A percentile compares a stretch with the other conserved stretches of the same genome.
phyloP scores from a whole-genome alignment of 2,797 vertebrate genomes.

The Mallotus villosus region DNA sequence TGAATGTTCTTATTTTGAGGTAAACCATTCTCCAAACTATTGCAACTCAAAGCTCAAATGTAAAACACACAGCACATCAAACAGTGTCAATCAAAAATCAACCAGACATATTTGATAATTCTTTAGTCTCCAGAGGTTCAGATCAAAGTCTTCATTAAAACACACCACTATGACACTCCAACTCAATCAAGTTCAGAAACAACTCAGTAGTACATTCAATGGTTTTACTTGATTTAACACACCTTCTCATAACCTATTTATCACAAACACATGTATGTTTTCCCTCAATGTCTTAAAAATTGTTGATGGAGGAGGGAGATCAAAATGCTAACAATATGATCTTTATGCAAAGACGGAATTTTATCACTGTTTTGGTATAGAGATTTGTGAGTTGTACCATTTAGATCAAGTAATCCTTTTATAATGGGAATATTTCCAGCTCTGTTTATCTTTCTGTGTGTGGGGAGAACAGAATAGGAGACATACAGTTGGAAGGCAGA shows the following conservation, averaged over 20 bases:
- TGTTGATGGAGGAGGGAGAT: constrained; percentile 22
- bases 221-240: constrained; percentile 58
- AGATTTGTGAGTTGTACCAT: background rate
- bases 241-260: background rate
- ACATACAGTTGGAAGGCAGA: constrained; percentile 20
- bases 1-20: background rate
- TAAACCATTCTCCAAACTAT: background rate
- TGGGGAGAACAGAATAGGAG: constrained; percentile 22
- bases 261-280: constrained; percentile 31
- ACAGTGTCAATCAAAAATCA: background rate
- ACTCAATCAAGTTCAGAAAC: constrained; percentile 50
- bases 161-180: constrained; percentile 57
- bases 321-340: constrained; percentile 21
- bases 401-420: background rate
- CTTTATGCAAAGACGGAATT: constrained; percentile 27
- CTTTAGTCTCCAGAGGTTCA: constrained; percentile 47
- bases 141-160: constrained; percentile 53
- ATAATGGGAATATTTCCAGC: background rate
- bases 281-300: too few relatives aligned
- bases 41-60: background rate
- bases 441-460: background rate
- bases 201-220: constrained; percentile 19
- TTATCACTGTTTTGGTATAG: constrained; percentile 8
- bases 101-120: constrained; percentile 46
- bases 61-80: constrained; percentile 19